Evolutionary conservation across 2,113 vertebrate genomes (phyloP).

Genomic region (Emberiza fucata): DNA sequence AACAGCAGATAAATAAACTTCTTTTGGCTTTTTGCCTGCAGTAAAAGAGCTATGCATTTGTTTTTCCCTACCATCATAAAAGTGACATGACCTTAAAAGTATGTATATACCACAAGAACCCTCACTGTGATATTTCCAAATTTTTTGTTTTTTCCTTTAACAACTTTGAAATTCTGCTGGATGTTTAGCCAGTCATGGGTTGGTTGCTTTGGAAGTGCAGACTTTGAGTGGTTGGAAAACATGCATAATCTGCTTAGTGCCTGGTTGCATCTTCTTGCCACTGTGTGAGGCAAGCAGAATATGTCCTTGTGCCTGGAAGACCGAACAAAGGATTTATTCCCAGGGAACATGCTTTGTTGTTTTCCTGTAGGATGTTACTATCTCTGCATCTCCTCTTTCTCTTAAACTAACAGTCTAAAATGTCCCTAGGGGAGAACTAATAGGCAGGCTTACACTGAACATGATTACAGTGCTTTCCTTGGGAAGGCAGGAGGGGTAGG

Average conservation of each 20-base stretch:
- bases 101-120: rapidly evolving
- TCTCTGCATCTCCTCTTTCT: neutral
- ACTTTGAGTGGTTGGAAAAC: neutral
- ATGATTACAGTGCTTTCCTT: neutral
- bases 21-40: neutral
- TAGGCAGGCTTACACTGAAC: neutral
- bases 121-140: neutral
- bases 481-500: neutral
- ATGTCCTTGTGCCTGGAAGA: neutral
- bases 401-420: neutral
- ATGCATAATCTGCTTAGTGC: neutral
- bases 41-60: neutral
- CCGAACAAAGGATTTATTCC: neutral
- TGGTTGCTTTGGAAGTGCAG: neutral
- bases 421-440: neutral
- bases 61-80: neutral
- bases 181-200: neutral
- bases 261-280: neutral
- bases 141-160: neutral
- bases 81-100: neutral
- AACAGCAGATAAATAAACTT: neutral
- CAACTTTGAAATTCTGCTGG: neutral
- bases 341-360: neutral
- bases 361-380: neutral
- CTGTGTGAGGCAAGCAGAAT: neutral